Conservation (phyloP, 2,797 vertebrate species). For the Selene dorsalis region DNA sequence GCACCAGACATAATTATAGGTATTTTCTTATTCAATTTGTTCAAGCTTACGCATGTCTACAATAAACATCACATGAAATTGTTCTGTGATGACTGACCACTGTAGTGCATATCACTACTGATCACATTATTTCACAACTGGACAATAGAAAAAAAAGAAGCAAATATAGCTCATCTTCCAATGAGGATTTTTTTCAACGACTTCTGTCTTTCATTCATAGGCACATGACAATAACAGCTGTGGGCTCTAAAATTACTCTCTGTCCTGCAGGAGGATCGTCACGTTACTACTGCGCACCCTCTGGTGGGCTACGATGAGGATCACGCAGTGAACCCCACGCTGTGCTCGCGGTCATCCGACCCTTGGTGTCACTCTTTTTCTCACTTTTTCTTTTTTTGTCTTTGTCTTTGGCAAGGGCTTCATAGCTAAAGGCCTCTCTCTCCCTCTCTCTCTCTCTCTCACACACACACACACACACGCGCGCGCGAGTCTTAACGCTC, state of each 20-base stretch:
- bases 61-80: constrained; percentile 25
- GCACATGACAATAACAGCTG: constrained; percentile 41
- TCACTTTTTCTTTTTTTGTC: neutral
- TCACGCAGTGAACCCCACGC: constrained; percentile 38
- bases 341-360: constrained; percentile 62
- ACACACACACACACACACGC: neutral
- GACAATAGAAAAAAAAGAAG: constrained; percentile 13
- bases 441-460: neutral
- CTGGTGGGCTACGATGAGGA: constrained; percentile 59
- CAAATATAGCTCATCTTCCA: constrained; percentile 8
- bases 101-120: constrained; percentile 24
- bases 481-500: constrained; percentile 15
- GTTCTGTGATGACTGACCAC: constrained; percentile 8
- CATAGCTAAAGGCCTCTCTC: constrained; percentile 11
- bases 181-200: neutral
- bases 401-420: constrained; percentile 22
- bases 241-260: constrained; percentile 52
- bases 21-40: constrained; percentile 61
- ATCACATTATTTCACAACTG: constrained; percentile 34
- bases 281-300: constrained; percentile 57
- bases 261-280: constrained; percentile 55
- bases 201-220: constrained; percentile 31
- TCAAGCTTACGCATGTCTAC: constrained; percentile 19
- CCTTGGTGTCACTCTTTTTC: constrained; percentile 17
- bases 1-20: constrained; percentile 18